A percentile compares a stretch with the other conserved stretches of the same genome.
These are phyloP conservation scores for Epinotia bilunana DNA, from an alignment of 2,888 invertebrate genomes.

Conservation along the genomic window DNA sequence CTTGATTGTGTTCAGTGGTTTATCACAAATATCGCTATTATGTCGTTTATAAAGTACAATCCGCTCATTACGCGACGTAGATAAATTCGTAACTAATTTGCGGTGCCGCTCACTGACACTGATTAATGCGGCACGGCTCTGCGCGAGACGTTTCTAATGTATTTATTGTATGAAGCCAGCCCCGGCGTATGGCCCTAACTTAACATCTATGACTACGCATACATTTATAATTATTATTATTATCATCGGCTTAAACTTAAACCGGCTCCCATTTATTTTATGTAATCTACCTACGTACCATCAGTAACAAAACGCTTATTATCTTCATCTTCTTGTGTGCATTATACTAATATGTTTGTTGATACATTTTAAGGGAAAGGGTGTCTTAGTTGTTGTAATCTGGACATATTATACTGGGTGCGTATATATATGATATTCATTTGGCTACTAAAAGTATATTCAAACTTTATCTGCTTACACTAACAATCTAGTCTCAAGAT, in stretches of 20 bases:
- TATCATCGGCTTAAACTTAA: background rate
- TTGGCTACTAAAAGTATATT: background rate
- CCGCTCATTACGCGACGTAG: slow-evolving; percentile 45
- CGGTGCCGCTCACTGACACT: slow-evolving; percentile 44
- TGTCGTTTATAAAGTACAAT: slow-evolving; percentile 43
- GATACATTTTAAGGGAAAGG: background rate
- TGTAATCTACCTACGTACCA: background rate
- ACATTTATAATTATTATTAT: background rate
- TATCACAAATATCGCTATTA: slow-evolving; percentile 41
- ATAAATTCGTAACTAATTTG: slow-evolving; percentile 45
- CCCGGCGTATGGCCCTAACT: slow-evolving; percentile 27
- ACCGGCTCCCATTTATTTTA: background rate
- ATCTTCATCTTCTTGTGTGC: slow-evolving; percentile 5
- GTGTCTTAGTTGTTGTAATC: background rate
- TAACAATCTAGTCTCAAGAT: background rate
- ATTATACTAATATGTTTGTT: slow-evolving; percentile 10
- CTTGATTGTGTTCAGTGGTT: slow-evolving; percentile 39
- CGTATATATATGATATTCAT: background rate
- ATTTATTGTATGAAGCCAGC: slow-evolving; percentile 44
- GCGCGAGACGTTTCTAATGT: slow-evolving; percentile 44
- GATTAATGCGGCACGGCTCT: slow-evolving; percentile 42
- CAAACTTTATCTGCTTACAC: background rate
- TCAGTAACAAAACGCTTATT: slow-evolving; percentile 3
- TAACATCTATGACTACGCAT: slow-evolving; percentile 12
- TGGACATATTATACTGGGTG: background rate